Percentiles rank a stretch among this genome's conserved stretches.
These are phyloP conservation scores for Myopa testacea DNA, from an alignment of 2,888 invertebrate species.

Conservation along the genomic window DNA sequence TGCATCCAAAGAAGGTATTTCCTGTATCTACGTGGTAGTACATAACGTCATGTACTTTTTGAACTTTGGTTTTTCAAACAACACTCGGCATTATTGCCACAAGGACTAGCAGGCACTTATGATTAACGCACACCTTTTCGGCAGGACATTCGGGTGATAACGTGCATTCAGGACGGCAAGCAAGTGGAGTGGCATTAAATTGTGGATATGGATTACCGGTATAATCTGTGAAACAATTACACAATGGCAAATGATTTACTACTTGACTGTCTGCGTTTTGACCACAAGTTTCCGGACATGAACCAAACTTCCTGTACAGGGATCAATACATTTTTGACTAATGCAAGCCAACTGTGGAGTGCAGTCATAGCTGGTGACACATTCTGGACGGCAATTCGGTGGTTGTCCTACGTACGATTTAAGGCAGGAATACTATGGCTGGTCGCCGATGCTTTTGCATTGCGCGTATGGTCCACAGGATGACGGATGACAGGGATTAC, in stretches of 20 bases:
- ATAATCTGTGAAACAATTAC: conserved; percentile 78
- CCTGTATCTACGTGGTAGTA: conserved; percentile 73
- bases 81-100: conserved; percentile 79
- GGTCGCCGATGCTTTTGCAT: conserved; percentile 76
- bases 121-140: conserved; percentile 79
- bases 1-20: conserved; percentile 81
- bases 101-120: conserved; percentile 77
- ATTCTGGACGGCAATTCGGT: conserved; percentile 84
- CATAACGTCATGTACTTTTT: conserved; percentile 79
- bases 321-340: conserved; percentile 81
- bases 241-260: conserved; percentile 77
- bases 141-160: conserved; percentile 81
- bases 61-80: conserved; percentile 83
- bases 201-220: conserved; percentile 82
- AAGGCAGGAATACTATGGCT: conserved; percentile 81
- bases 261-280: conserved; percentile 80
- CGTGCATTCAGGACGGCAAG: conserved; percentile 83
- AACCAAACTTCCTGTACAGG: conserved; percentile 82
- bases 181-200: conserved; percentile 80
- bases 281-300: conserved; percentile 83
- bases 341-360: conserved; percentile 77
- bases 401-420: conserved; percentile 77
- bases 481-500: conserved; percentile 80
- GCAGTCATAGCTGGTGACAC: conserved; percentile 82
- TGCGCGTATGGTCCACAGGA: conserved; percentile 85